Base-by-base conservation (phyloP, 1,140 invertebrate species). In the Campoletis sonorensis region DNA sequence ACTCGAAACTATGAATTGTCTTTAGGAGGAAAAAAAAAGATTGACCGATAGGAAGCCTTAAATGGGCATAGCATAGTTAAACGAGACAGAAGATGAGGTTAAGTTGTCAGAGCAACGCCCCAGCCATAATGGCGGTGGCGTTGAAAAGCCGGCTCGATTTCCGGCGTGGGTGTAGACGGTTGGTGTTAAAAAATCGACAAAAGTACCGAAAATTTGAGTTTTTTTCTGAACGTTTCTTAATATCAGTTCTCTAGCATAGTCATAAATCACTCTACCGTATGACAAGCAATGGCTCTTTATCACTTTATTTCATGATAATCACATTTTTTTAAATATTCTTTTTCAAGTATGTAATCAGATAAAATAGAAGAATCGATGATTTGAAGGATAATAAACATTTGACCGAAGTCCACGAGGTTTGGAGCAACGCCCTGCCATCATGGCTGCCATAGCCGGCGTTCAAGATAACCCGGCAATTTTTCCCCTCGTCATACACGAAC, bases 371-470 rank as follows among this genome's bases (percentile, higher is more conserved):
- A 45, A 4, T 45, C 40, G 40, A 45, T 4, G 40, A 45, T 45
- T 8, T 58, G n/a, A n/a, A 1, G 13, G 18, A 67, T 45, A 27
- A 67, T 8, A 67, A 15, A 30, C 3, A 8, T 21, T 27, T 4
- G 7, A 64, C 27, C 21, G 11, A 54, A 76, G 15, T 54, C 75
- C 75, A 77, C 75, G 75, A 77, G 64, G 64, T 16, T 30, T 40
- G n/a, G 73, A 83, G 82, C 82, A 83, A 83, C 82, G 82, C 82
- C 82, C 82, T 83, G 73, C 73, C 76, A 79, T 79, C 21, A 83
- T 83, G 82, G 82, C 82, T 71, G 75, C 73, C 75, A 37, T 77
- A 64, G 16, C 75, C 75, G 75, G 75, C 75, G 72, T 75, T 75
- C 72, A 58, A 26, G 72, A 64, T 77, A 64, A 30, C 75, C 75